Evolutionary conservation across 1,140 invertebrate species (phyloP), one percentile per base, ranked within the genome.

Genomic region (Microplitis mediator): DNA sequence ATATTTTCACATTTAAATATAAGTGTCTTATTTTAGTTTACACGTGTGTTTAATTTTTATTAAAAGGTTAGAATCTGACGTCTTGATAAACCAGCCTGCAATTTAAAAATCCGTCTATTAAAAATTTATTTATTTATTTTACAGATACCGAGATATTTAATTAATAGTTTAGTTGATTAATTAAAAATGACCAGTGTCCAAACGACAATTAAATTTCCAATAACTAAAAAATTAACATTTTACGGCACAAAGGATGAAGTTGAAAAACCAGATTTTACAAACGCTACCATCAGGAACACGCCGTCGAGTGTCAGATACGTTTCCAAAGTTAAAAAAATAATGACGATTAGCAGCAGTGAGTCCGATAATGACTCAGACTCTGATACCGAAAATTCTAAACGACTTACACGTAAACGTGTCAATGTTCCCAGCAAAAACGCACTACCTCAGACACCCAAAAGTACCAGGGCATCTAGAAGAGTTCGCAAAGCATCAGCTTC

Each of bases 301-400:
- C 74, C 77, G 13, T 74, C 64, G 4, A 52, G 8, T 36, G 31
- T 63, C 3, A 78, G 31, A 34, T 85, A 84, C 23, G 77, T 75
- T 0, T 80, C 82, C 0, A 78, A 72, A 3, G 80, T 83, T 0
- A 84, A 77, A 52, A 85, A 85, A 74, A 71, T 85, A 0, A 79
- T 84, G 65, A 83, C 79, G 4, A 78, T 85, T 6, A 83, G 76
- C 58, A 83, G 82, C 65, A 84, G 82, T 58, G 83, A 85, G 31
- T 84, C 82, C 0, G 83, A 84, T 2, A 11, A 11, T 9, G 39
- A 45, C 39, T 82, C 84, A 0, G 82, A 84, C 36, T 83, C 80
- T 3, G 82, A 85, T 6, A 35, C 73, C 2, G 83, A 85, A 61
- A 85, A 85, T 71, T n/a, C 35, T 23, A 45, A 45, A 11, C 6